Conservation (phyloP, 64 coral and sea anemone species). For the Porites lutea region DNA sequence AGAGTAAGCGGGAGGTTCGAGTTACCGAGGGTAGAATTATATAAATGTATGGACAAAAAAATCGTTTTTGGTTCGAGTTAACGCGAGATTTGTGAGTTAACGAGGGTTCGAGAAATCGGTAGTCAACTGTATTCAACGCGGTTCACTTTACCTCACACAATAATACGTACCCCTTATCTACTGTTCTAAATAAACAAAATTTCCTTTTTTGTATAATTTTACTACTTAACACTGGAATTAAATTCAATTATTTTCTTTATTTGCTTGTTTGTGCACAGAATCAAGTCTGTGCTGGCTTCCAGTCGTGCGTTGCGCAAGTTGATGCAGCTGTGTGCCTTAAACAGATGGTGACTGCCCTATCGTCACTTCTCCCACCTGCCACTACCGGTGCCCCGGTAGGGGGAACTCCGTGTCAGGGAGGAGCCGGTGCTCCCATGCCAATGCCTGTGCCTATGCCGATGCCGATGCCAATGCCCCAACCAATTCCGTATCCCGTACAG, state of each 20-base stretch:
- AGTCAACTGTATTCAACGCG: no score
- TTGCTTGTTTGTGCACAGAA: background rate
- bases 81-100: no score
- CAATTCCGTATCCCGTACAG: slow-evolving; percentile 11
- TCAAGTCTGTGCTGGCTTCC: slow-evolving; percentile 24
- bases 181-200: no score
- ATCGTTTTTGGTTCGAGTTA: no score
- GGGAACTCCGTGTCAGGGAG: slow-evolving; percentile 4
- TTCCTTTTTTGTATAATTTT: no score
- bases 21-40: no score
- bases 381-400: background rate
- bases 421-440: background rate
- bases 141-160: no score
- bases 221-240: no score
- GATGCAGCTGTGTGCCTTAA: slow-evolving; percentile 4
- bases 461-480: background rate
- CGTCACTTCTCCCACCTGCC: background rate
- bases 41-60: no score
- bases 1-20: no score
- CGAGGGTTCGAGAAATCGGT: no score
- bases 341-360: slow-evolving; percentile 20
- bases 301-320: background rate
- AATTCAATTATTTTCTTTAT: background rate
- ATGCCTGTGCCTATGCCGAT: background rate
- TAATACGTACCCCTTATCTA: no score